Evolutionary conservation across 1,140 invertebrate genomes (phyloP).

Genomic region (Phymastichus coffea): DNA sequence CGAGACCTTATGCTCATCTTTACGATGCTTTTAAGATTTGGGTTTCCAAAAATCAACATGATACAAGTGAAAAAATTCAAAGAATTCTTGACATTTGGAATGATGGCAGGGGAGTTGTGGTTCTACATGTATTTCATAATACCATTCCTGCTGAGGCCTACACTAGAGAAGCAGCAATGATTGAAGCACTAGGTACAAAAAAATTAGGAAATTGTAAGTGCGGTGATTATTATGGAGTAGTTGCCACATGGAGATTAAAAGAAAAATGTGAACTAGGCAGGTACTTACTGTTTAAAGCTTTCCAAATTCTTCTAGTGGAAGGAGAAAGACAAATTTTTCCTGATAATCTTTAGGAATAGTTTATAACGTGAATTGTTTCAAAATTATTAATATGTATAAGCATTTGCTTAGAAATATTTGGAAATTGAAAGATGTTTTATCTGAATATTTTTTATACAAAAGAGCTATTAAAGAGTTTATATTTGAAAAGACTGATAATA

Average conservation of each 20-base stretch:
- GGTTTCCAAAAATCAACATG: slow-evolving; percentile 45
- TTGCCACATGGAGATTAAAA: slow-evolving; percentile 70
- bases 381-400: too few species aligned
- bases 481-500: too few species aligned
- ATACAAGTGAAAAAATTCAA: slow-evolving; percentile 66
- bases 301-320: slow-evolving; percentile 82
- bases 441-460: too few species aligned
- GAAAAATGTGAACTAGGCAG: slow-evolving; percentile 75
- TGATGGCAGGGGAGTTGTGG: slow-evolving; percentile 79
- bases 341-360: slow-evolving; percentile 42
- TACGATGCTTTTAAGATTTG: slow-evolving; percentile 78
- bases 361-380: too few species aligned
- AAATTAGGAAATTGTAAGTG: slow-evolving; percentile 79
- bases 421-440: too few species aligned
- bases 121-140: slow-evolving; percentile 89
- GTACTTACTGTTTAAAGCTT: slow-evolving; percentile 80
- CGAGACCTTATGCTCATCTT: slow-evolving; percentile 84
- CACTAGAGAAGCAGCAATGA: slow-evolving; percentile 91
- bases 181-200: slow-evolving; percentile 77
- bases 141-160: slow-evolving; percentile 89
- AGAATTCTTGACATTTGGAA: slow-evolving; percentile 88
- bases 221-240: slow-evolving; percentile 83
- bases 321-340: slow-evolving; percentile 73
- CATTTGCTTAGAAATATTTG: too few species aligned
- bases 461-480: too few species aligned